Evolutionary conservation across 1,140 invertebrate genomes (phyloP).

Genomic region (Stratiolaelaps scimitus): DNA sequence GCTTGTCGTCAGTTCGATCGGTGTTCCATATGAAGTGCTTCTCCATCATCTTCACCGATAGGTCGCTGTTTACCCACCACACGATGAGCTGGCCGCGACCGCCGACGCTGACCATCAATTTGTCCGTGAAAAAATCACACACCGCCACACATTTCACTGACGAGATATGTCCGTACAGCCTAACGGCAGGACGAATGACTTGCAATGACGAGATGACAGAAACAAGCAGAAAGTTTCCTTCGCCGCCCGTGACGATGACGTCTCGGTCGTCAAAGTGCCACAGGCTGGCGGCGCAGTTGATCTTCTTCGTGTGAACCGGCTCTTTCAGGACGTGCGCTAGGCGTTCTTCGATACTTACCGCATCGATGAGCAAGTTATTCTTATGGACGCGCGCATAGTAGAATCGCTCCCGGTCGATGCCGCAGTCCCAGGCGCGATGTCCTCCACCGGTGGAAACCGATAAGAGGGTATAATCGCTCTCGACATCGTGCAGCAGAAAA

Average conservation of each 20-base stretch:
- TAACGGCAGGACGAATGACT: constrained; percentile 7
- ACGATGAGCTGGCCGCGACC: constrained; percentile 14
- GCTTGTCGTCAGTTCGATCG: neutral
- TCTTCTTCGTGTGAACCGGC: constrained; percentile 10
- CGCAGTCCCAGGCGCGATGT: constrained; percentile 12
- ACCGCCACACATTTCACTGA: constrained; percentile 10
- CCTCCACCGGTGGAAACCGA: neutral
- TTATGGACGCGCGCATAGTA: neutral
- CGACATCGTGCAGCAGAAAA: neutral
- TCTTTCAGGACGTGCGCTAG: neutral
- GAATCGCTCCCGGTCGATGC: neutral
- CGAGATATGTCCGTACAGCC: constrained; percentile 15
- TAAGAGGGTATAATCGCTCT: neutral
- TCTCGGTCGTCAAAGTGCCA: neutral
- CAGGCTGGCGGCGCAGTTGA: neutral
- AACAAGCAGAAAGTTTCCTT: neutral
- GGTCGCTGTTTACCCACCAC: neutral
- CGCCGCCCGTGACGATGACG: constrained; percentile 11
- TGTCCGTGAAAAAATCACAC: neutral
- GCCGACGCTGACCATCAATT: neutral
- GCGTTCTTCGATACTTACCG: constrained; percentile 2
- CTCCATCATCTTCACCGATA: constrained; percentile 6
- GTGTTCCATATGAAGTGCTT: constrained; percentile 19
- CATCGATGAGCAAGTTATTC: neutral
- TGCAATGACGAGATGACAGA: neutral